These are phyloP conservation scores for Aviceda subcristata DNA, from an alignment of 2,113 vertebrate species.

Conservation along the genomic window DNA sequence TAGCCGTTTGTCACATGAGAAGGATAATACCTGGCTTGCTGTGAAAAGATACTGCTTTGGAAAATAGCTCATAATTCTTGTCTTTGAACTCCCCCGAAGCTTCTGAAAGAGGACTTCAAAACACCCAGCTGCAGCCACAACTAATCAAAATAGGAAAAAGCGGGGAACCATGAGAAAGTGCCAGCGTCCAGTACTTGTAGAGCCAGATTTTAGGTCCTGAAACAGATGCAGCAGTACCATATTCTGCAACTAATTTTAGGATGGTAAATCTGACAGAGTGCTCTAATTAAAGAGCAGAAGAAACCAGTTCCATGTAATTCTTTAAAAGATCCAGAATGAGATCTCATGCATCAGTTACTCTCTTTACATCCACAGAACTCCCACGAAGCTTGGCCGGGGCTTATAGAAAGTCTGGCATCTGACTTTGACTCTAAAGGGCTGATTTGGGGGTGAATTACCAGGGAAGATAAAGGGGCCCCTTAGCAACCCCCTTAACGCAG, in stretches of 20 bases:
- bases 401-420: constrained; percentile 8
- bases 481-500: not conserved
- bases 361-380: constrained; percentile 12
- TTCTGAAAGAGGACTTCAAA: constrained; percentile 49
- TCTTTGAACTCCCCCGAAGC: not conserved
- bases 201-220: not conserved
- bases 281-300: constrained; percentile 20
- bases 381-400: not conserved
- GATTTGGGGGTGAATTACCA: constrained; percentile 30
- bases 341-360: not conserved
- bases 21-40: not conserved
- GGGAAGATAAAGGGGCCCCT: not conserved
- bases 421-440: not conserved
- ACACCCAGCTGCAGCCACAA: constrained; percentile 46
- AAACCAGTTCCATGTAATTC: not conserved
- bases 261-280: not conserved
- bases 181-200: not conserved
- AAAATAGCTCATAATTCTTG: not conserved
- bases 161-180: not conserved
- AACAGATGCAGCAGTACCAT: not conserved
- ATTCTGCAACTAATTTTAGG: not conserved
- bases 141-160: constrained; percentile 14
- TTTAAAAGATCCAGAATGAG: not conserved
- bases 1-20: not conserved
- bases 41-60: not conserved